Base-by-base conservation (phyloP, 2,888 invertebrate genomes). In the Drosophila emarginata region DNA sequence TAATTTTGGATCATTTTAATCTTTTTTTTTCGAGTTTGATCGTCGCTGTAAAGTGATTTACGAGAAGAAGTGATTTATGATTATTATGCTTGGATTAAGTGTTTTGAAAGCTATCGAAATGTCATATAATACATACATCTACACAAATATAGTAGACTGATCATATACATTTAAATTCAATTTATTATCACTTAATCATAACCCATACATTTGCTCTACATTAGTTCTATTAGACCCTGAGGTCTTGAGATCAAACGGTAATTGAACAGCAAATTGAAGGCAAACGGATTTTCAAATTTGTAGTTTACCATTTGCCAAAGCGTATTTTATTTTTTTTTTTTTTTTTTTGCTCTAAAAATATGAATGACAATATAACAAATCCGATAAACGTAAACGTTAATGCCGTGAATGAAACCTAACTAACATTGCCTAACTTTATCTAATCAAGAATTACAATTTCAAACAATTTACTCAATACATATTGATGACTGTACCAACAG, bases 171-270 rank as follows among this genome's bases (percentile, higher is more conserved):
- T 67, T 73, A 61, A 72, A 72, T 72, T 64, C 40, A 67, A 73
- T 81, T 73, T 76, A 73, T 69, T 78, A 36, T 51, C 62, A 50
- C 75, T 74, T 70, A 68, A 86, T 79, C 57, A 79, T 72, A 50
- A 21, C 26, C 58, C 68, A 64, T 61, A 53, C 32, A 45, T 18
- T 56, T 50, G 7, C 50, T 32, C 36, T 36, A 12, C 5, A 63
- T 18, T 23, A 36, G 28, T 23, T 26, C 23, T 36, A 64, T 60
- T 56, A 56, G 60, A 54, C 74, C 1, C 11, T 7, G 52, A 45
- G 74, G 74, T 74, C 58, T 65, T 78, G 53, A 64, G 81, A 71
- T 88, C 86, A 81, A 86, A 72, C 64, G 57, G 53, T 88, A 81
- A 82, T 82, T 82, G 76, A 80, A 72, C 67, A 58, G 51, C 51